Evolutionary conservation across 2,797 vertebrate genomes (phyloP).

Genomic region (Hyperoplus lanceolatus): DNA sequence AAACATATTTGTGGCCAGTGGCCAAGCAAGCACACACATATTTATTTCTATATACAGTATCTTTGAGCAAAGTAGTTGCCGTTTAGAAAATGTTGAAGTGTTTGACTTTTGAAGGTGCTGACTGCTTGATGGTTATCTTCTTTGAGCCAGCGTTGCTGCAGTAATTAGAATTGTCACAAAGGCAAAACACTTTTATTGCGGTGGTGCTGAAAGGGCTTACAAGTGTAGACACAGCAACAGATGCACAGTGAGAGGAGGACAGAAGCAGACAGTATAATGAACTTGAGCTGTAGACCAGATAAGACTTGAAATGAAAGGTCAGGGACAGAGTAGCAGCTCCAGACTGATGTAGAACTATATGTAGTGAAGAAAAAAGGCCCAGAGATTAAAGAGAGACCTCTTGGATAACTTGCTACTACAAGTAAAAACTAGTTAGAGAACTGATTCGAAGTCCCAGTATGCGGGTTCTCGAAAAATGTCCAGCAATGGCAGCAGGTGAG

Average conservation of each 20-base stretch:
- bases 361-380: neutral
- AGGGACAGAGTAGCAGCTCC: neutral
- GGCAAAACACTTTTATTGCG: neutral
- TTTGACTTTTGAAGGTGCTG: neutral
- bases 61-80: neutral
- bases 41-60: neutral
- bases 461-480: constrained; percentile 18
- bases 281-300: constrained; percentile 11
- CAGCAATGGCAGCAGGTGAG: constrained; percentile 37
- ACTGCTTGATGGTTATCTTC: neutral
- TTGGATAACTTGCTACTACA: neutral
- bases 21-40: too few relatives aligned
- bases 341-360: neutral
- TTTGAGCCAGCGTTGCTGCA: neutral
- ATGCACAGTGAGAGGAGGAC: constrained; percentile 6
- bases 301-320: constrained; percentile 21
- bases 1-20: too few relatives aligned
- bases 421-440: neutral
- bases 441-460: neutral
- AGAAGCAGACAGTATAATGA: constrained; percentile 2
- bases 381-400: neutral
- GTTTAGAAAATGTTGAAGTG: neutral
- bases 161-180: neutral
- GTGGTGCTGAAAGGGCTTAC: neutral
- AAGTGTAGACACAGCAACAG: neutral